Evolutionary conservation across 2,797 vertebrate genomes (phyloP).

Genomic region (Nannoperca australis): DNA sequence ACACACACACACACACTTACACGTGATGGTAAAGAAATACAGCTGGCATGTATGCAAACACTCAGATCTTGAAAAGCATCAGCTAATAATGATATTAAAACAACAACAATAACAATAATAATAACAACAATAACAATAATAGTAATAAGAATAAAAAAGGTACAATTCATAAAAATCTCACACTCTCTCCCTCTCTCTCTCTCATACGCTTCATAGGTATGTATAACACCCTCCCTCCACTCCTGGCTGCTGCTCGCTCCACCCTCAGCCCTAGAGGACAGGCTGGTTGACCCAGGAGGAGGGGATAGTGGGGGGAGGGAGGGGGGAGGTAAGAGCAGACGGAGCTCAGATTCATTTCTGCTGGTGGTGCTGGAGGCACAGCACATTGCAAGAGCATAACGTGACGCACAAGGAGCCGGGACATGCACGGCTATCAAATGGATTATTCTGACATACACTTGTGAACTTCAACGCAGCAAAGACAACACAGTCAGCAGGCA

Average conservation of each 20-base stretch:
- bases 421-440: constrained; percentile 66
- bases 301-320: constrained; percentile 64
- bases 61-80: too few relatives aligned
- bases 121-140: too few relatives aligned
- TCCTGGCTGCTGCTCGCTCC: constrained; percentile 74
- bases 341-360: constrained; percentile 80
- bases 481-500: constrained; percentile 35
- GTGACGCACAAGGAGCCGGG: constrained; percentile 59
- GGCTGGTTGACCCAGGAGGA: constrained; percentile 81
- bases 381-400: constrained; percentile 65
- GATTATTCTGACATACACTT: constrained; percentile 64
- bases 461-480: constrained; percentile 46
- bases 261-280: constrained; percentile 80
- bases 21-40: too few relatives aligned
- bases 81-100: too few relatives aligned
- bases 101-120: too few relatives aligned
- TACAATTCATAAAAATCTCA: too few relatives aligned
- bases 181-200: constrained; percentile 16
- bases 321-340: constrained; percentile 55
- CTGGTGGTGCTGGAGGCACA: constrained; percentile 63
- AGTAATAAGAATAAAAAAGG: too few relatives aligned
- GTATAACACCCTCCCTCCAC: constrained; percentile 64
- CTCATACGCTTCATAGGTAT: constrained; percentile 73
- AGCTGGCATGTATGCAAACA: too few relatives aligned
- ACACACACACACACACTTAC: background rate